These are phyloP conservation scores for Cetonia aurata DNA, from an alignment of 2,888 invertebrate species.

Conservation along the genomic window DNA sequence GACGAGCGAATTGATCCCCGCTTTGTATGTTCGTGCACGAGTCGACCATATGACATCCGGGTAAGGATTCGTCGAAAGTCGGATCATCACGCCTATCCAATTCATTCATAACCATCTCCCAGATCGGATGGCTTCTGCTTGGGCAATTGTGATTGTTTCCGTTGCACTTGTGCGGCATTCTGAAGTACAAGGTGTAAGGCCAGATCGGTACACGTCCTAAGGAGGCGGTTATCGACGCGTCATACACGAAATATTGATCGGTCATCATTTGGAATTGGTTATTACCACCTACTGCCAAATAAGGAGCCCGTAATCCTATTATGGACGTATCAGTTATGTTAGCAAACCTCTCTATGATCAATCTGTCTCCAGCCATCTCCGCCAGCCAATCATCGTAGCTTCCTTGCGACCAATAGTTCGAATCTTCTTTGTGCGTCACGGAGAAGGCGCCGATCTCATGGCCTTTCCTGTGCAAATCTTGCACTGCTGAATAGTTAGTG, in stretches of 20 bases:
- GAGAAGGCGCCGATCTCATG: conserved; percentile 95
- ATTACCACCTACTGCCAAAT: conserved; percentile 91
- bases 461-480: conserved; percentile 89
- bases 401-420: conserved; percentile 90
- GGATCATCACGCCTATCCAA: conserved; percentile 94
- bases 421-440: conserved; percentile 92
- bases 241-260: conserved; percentile 94
- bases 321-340: conserved; percentile 94
- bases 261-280: conserved; percentile 98
- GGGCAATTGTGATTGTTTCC: conserved; percentile 95
- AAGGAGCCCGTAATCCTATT: conserved; percentile 89
- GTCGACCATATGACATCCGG: conserved; percentile 95
- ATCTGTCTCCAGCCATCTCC: conserved; percentile 92
- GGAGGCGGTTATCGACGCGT: conserved; percentile 93
- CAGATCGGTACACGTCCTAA: conserved; percentile 91
- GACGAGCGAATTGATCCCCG: conserved; percentile 90
- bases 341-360: conserved; percentile 89
- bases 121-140: conserved; percentile 89
- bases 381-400: conserved; percentile 93
- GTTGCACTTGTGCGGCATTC: conserved; percentile 96
- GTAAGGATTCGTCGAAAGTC: conserved; percentile 91
- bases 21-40: conserved; percentile 93
- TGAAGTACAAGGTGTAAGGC: conserved; percentile 97
- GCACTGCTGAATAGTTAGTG: conserved; percentile 90
- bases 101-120: conserved; percentile 98